Evolutionary conservation across 35 echinoderm and acorn worm species (phyloP), one percentile per base, ranked within the genome.

Genomic region (Diadema setosum): DNA sequence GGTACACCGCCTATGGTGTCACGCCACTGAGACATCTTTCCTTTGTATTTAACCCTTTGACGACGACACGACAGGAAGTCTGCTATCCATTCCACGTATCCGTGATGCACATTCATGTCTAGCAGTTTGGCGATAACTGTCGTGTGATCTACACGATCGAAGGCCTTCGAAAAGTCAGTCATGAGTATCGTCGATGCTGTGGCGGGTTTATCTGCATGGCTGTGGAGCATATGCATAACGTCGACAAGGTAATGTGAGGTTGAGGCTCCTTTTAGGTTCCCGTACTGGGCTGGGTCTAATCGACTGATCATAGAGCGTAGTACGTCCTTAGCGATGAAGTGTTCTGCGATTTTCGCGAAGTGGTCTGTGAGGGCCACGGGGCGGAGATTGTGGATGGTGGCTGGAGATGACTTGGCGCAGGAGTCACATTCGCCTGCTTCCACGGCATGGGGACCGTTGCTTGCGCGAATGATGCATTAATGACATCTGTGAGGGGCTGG

Each of bases 131-230:
- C 32, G 39, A 92, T 86, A 11, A 81, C 63, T 7, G 86, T 46
- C 27, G 5, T 92, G 37, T 92, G 90, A 46, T 86, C 73, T 4
- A 86, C 36, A 4, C 75, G 24, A 81, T 92, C 90, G 15, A 92
- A 92, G 16, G 90, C 84, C 82, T 92, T 92, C n/a, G 84, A 80
- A 42, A 92, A 92, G 60, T 92, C 84, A 12, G 84, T 87, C 5
- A 92, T 48, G 64, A 92, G 46, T 39, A 92, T 50, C n/a, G 83
- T 81, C 5, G 84, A 70, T 2, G 74, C 26, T 37, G 83, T 80
- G 27, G 37, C 32, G 16, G 24, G 9, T 61, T 82, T 82, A 17
- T 92, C 90, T 67, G 84, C 40, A 87, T 84, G 46, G 32, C 11
- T 40, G 49, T 87, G 75, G 6, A 87, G 33, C 21, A 6, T 45